Evolutionary conservation across 2,888 invertebrate species (phyloP).

Genomic region (Drosophila maculinotata): DNA sequence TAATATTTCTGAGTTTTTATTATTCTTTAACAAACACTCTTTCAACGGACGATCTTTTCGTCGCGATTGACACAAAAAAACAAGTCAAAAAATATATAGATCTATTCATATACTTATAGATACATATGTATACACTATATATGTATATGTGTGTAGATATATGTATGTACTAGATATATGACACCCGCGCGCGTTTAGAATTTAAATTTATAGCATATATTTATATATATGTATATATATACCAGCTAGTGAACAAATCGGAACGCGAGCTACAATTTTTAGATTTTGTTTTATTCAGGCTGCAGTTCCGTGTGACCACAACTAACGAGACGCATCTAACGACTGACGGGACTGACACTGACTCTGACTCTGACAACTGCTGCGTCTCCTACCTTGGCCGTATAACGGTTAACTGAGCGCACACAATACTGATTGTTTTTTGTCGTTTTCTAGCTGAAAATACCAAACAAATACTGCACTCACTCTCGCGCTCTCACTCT

Average conservation of each 20-base stretch:
- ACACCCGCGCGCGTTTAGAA: conserved; percentile 31
- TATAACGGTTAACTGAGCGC: conserved; percentile 53
- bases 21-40: conserved; percentile 63
- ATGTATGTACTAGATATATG: conserved; percentile 7
- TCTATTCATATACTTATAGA: conserved; percentile 31
- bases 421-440: conserved; percentile 16
- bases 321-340: conserved; percentile 65
- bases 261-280: conserved; percentile 6
- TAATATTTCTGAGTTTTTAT: conserved; percentile 18
- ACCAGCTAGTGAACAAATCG: conserved; percentile 36
- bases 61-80: conserved; percentile 57
- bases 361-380: conserved; percentile 45
- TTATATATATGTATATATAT: conserved; percentile 1
- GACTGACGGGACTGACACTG: conserved; percentile 53
- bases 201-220: conserved; percentile 36
- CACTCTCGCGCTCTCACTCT: conserved; percentile 6
- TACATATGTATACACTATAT: background rate
- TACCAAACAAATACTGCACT: conserved; percentile 31
- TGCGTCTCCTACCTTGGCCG: conserved; percentile 29
- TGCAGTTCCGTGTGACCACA: conserved; percentile 55
- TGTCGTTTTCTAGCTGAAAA: conserved; percentile 34
- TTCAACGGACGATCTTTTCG: conserved; percentile 15
- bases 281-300: background rate
- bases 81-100: conserved; percentile 41
- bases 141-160: conserved; percentile 26